These are phyloP conservation scores for Napeogenes inachia DNA, from an alignment of 2,888 invertebrate genomes.

Conservation along the genomic window DNA sequence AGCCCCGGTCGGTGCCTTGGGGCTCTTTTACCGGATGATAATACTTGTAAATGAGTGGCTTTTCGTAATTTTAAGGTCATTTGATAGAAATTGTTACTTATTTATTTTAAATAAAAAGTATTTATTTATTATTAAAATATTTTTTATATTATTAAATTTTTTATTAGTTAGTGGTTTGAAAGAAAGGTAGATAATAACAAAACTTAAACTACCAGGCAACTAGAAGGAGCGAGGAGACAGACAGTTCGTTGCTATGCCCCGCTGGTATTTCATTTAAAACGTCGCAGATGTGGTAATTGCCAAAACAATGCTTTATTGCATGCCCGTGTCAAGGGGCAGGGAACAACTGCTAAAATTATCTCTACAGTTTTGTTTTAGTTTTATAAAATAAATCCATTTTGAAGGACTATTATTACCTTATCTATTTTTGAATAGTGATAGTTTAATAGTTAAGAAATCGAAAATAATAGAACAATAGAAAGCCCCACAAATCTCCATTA, in stretches of 20 bases:
- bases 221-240: conserved; percentile 33
- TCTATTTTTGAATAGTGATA: not conserved
- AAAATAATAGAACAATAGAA: not conserved
- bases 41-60: conserved; percentile 8
- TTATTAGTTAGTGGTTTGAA: too few relatives aligned
- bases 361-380: not conserved
- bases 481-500: not conserved
- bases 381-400: too few relatives aligned
- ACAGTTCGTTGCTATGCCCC: conserved; percentile 29
- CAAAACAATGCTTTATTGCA: conserved; percentile 49
- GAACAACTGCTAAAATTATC: conserved; percentile 1
- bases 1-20: conserved; percentile 41
- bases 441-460: not conserved
- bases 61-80: too few relatives aligned
- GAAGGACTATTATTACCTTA: not conserved
- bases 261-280: conserved; percentile 52
- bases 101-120: too few relatives aligned
- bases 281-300: conserved; percentile 58
- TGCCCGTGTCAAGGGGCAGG: conserved; percentile 31
- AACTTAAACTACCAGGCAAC: conserved; percentile 34
- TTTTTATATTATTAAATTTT: too few relatives aligned
- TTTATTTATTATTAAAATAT: not conserved
- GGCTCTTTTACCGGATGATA: conserved; percentile 16
- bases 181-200: conserved; percentile 4
- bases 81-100: not conserved